These are phyloP conservation scores for Promerops cafer DNA, from an alignment of 2,113 vertebrate genomes.

Conservation along the genomic window DNA sequence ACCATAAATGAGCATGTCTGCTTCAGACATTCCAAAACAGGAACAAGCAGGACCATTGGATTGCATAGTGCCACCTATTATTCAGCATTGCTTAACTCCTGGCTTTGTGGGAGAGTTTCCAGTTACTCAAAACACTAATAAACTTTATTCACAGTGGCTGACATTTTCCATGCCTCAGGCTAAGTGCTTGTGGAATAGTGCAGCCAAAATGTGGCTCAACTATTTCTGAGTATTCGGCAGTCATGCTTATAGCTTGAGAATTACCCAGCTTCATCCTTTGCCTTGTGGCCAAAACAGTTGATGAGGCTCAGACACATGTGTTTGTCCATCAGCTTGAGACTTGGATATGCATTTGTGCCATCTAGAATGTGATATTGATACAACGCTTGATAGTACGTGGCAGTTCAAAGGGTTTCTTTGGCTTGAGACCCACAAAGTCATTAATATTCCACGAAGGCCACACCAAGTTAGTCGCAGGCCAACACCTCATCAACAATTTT, in stretches of 20 bases:
- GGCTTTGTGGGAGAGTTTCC: neutral
- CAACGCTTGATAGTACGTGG: neutral
- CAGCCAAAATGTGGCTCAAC: neutral
- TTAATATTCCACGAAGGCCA: neutral
- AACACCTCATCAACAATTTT: neutral
- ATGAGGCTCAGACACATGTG: neutral
- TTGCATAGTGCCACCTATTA: neutral
- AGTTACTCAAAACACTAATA: slow-evolving; percentile 12
- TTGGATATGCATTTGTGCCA: neutral
- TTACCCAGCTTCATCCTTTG: neutral
- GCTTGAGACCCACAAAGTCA: neutral
- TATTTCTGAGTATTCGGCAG: neutral
- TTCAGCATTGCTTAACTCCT: neutral
- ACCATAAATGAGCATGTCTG: neutral
- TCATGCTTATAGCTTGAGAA: neutral
- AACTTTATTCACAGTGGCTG: neutral
- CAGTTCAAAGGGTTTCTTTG: slow-evolving; percentile 12
- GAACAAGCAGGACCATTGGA: neutral
- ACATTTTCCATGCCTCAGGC: slow-evolving; percentile 23
- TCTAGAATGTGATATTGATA: neutral
- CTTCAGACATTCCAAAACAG: neutral
- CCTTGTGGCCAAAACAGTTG: neutral
- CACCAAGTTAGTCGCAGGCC: neutral
- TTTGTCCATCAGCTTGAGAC: neutral
- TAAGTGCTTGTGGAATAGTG: neutral